phyloP scores from a whole-genome alignment of 2,888 invertebrate species.

The Drosophila infuscata region DNA sequence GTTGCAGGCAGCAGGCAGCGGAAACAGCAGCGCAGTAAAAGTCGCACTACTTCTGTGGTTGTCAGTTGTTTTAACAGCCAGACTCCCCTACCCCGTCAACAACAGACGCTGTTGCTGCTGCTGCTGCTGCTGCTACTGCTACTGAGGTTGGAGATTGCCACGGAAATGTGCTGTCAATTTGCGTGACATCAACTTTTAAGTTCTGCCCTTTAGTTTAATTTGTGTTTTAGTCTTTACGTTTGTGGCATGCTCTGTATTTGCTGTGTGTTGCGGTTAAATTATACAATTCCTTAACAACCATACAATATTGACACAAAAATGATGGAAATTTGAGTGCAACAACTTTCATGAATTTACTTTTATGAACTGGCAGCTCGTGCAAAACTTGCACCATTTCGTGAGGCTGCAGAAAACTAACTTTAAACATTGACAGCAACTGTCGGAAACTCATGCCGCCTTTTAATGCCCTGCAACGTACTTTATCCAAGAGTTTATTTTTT shows the following conservation, averaged over 20 bases:
- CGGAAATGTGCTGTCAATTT: constrained; percentile 80
- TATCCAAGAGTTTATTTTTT: background rate
- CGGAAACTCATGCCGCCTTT: constrained; percentile 41
- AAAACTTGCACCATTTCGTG: constrained; percentile 11
- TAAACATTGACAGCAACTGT: constrained; percentile 64
- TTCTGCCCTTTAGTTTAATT: constrained; percentile 61
- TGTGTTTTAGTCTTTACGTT: constrained; percentile 43
- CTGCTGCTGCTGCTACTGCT: background rate
- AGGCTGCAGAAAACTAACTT: constrained; percentile 40
- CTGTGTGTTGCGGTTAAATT: constrained; percentile 27
- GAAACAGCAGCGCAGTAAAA: constrained; percentile 79
- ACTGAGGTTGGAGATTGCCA: constrained; percentile 49
- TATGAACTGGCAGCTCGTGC: background rate
- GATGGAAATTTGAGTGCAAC: constrained; percentile 9
- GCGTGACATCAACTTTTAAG: constrained; percentile 58
- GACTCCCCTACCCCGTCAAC: constrained; percentile 21
- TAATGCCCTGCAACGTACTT: constrained; percentile 29
- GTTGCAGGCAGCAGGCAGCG: constrained; percentile 58
- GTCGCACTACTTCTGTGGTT: constrained; percentile 81
- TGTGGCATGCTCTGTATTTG: constrained; percentile 37
- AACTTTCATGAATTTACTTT: background rate
- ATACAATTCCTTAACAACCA: constrained; percentile 30
- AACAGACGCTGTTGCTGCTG: background rate
- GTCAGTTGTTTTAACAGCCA: constrained; percentile 81
- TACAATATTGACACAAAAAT: constrained; percentile 29